Base-by-base conservation (phyloP, 2,888 invertebrate species). In the Noctua fimbriata region DNA sequence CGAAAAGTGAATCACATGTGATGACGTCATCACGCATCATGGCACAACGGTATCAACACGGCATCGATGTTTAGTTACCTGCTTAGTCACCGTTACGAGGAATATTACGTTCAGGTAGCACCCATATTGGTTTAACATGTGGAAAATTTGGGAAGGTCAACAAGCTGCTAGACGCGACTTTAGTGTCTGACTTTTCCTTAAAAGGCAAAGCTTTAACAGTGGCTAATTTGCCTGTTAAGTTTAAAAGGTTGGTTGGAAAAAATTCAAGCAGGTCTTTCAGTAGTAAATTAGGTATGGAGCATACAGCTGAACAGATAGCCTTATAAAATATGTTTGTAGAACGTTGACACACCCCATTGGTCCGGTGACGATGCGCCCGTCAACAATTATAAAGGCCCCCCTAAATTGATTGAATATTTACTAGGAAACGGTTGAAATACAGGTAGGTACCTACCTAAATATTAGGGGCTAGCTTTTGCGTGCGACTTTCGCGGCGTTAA, bases 61-160 rank as follows among this genome's bases (percentile, higher is more conserved):
- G 80, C 78, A 80, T 86, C 81, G 80, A 87, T 87, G 58, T 82
- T 78, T 79, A 79, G 82, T 69, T 76, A 88, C 81, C 55, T 52
- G 87, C 78, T 85, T 85, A 88, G 86, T 88, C 87, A 87, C 77
- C 87, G 71, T 82, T 82, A 88, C 82, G 69, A n/a, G 47, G 60
- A 85, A 84, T 78, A 82, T 74, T 55, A 47, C 76, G 63, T 16
- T 44, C 71, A 63, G 74, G 67, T 73, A 75, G 69, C 78, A 66
- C 69, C 70, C 70, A 76, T n/a, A 69, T 77, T 72, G 28, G 58
- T 71, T 60, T 44, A 24, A 36, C 18, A 63, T 76, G 65, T 76
- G 71, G 81, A 77, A 84, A 71, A 72, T 41, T 69, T 81, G 58
- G 63, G 41, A 60, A 84, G 80, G 78, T 36, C 71, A 65, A 10